A percentile compares a stretch with the other conserved stretches of the same genome.
phyloP scores from a whole-genome alignment of 2,113 vertebrate genomes.

The Promerops cafer region DNA sequence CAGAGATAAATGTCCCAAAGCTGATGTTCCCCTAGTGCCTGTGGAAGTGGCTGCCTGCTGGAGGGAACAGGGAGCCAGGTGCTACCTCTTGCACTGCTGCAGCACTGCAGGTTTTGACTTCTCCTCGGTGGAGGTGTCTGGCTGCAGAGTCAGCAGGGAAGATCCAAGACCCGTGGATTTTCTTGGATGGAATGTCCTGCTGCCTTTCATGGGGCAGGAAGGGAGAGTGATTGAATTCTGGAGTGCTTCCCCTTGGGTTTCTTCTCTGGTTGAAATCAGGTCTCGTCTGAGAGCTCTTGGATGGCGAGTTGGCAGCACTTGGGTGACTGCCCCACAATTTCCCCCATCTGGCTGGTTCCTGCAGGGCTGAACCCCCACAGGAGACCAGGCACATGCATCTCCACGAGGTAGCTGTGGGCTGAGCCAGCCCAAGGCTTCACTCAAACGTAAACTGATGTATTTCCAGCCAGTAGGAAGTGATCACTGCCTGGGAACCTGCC shows the following conservation, averaged over 20 bases:
- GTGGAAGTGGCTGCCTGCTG: background rate
- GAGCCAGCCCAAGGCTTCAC: background rate
- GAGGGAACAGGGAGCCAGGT: background rate
- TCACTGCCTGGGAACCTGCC: background rate
- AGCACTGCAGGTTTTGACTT: background rate
- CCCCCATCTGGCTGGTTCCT: background rate
- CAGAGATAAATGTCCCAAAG: background rate
- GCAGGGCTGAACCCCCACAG: background rate
- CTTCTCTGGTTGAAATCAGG: background rate
- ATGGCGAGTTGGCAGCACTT: background rate
- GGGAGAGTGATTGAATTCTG: background rate
- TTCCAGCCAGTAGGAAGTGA: background rate
- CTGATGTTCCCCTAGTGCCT: rapidly evolving
- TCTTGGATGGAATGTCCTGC: background rate
- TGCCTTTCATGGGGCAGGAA: background rate
- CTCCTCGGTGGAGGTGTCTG: background rate
- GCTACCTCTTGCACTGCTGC: background rate
- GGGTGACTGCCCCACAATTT: background rate
- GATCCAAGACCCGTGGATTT: background rate
- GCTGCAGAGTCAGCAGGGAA: background rate
- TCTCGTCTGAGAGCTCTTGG: background rate
- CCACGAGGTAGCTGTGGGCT: background rate
- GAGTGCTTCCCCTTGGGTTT: background rate
- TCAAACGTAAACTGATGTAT: background rate
- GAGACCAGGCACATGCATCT: background rate